Base-by-base conservation (phyloP, 2,113 vertebrate genomes). In the Nothoprocta pentlandii region DNA sequence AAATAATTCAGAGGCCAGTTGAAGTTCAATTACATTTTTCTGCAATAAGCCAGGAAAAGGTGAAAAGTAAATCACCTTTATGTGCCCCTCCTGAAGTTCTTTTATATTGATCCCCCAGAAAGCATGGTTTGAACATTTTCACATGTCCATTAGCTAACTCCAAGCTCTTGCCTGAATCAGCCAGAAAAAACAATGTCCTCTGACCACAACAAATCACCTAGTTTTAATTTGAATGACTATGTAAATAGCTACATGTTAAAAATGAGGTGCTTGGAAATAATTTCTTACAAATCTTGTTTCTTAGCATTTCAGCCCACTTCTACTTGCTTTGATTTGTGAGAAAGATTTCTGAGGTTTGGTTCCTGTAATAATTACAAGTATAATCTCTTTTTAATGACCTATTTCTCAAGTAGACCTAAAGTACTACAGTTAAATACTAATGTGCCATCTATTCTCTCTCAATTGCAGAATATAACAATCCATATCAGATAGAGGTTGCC, bases 1-100 rank as follows among this genome's bases (percentile, higher is more conserved):
- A 93, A 90, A 91, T 93, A 94, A 91, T 93, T 92, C 85, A 95
- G 84, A 92, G 44, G 89, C 63, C 53, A 88, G 54, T 68, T 96
- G 91, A 97, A 94, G 85, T 93, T 92, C 86, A 89, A 83, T 93
- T 93, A 93, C 41, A 66, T 61, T 84, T 83, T 97, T 95, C 89
- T 87, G 41, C 79, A 92, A 80, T 90, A 93, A 84, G 80, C 28
- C 76, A 96, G 78, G 66, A 92, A 91, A 80, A 46, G 76, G 75
- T 77, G 76, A 78, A 67, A 92, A 86, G 62, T 90, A 97, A 97
- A 86, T 94, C 80, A 96, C 61, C 56, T 90, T 93, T 92, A 87
- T 74, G 41, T 10, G 81, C 51, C 10, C 42, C 87, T 86, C 54
- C 79, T 95, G 91, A 95, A 93, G 41, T 81, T 69, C 39, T 76